Base-by-base conservation (phyloP, 2,113 vertebrate genomes). In the Alouatta palliata region DNA sequence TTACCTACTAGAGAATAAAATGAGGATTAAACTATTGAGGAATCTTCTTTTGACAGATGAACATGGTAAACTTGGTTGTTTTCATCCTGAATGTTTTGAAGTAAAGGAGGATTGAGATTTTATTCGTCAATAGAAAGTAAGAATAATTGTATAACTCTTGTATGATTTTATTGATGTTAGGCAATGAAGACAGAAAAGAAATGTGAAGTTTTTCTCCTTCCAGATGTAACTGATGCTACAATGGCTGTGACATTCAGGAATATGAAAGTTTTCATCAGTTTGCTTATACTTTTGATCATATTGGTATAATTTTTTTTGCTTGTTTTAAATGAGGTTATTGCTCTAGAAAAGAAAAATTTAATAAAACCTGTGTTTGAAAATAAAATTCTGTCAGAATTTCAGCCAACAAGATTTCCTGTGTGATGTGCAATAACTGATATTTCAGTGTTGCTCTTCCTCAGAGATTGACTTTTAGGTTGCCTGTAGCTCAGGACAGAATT, bases 41-140 rank as follows among this genome's bases (percentile, higher is more conserved):
- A 87, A 52, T 97, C 70, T 98, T 30, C 19, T 96, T 96, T 70
- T 98, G 81, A 97, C 90, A 96, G 94, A 93, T 80, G 97, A 96
- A 71, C 75, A 86, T 37, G 76, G 37, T 73, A 88, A 97, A 21
- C 27, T 12, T 96, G 68, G 49, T 70, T 96, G 25, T 98, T 97
- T 98, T 95, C 94, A 97, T 91, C 97, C 52, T 52, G 70, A 20
- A 88, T 92, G 30, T 81, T 43, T n/a, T 96, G 47, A 97, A 98
- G 66, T 97, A 96, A 97, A 96, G 91, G 12, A 87, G 87, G 80
- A 85, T 85, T 97, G 87, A 96, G 92, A 86, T 95, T 91, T 86
- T 87, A 75, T 86, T 96, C 20, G 43, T 82, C 27, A 89, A 76
- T 95, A 94, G 70, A 98, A 97, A 75, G 4, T 13, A 96, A 77